Percentiles rank a stretch among this genome's conserved stretches.
These are phyloP conservation scores for Achatina immaculata DNA, from an alignment of 1,140 invertebrate genomes.

Conservation along the genomic window DNA sequence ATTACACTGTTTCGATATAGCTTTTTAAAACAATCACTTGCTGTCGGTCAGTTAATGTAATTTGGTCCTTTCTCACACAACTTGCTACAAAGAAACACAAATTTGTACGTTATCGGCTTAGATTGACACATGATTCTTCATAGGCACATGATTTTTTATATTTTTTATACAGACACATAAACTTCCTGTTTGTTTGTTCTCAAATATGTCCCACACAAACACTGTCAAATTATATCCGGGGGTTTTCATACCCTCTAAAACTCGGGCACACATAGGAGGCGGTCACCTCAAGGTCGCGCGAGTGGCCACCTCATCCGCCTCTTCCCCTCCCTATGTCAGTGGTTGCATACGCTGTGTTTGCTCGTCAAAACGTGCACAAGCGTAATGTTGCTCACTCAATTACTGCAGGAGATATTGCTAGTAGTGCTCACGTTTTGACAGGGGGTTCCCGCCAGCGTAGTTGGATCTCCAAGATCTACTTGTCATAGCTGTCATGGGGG, in stretches of 20 bases:
- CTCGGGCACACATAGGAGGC: background rate
- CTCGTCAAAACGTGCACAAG: conserved; percentile 6
- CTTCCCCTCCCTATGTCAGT: background rate
- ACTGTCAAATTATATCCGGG: background rate
- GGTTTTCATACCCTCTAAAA: background rate
- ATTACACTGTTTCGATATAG: too few species aligned
- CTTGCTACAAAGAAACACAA: too few species aligned
- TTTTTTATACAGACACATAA: too few species aligned
- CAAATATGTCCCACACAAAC: background rate
- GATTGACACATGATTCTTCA: too few species aligned
- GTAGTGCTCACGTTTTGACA: conserved; percentile 1
- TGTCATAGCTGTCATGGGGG: background rate
- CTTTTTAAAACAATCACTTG: too few species aligned
- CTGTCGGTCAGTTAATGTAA: too few species aligned
- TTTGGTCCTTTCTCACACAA: too few species aligned
- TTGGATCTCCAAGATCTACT: background rate
- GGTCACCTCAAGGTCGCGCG: background rate
- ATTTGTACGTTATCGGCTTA: too few species aligned
- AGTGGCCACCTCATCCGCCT: background rate
- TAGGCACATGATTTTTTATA: too few species aligned
- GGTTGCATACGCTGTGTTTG: conserved; percentile 7
- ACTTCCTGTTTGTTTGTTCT: background rate
- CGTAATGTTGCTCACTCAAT: conserved; percentile 9
- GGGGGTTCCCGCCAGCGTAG: background rate
- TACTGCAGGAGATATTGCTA: conserved; percentile 10